phyloP scores from a whole-genome alignment of 2,888 invertebrate species.

The Papilio protenor region DNA sequence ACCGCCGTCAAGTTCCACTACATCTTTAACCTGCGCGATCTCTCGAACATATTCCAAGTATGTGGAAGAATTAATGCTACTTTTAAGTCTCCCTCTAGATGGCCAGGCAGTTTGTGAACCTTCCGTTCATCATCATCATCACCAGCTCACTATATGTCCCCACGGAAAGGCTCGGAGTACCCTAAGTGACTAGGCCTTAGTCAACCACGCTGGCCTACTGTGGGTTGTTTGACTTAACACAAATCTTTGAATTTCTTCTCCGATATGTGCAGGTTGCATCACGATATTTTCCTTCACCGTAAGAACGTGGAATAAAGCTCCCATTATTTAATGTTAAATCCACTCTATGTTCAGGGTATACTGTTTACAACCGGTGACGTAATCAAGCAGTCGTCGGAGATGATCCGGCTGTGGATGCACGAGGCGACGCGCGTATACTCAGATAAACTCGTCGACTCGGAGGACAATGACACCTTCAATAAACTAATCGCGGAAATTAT shows the following conservation, averaged over 20 bases:
- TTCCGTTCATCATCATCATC: too few species aligned
- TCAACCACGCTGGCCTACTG: too few species aligned
- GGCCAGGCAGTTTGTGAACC: too few species aligned
- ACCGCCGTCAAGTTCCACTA: conserved; percentile 98
- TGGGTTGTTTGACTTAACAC: too few species aligned
- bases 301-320: too few species aligned
- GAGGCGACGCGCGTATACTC: conserved; percentile 96
- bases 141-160: too few species aligned
- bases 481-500: conserved; percentile 90
- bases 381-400: conserved; percentile 87
- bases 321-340: too few species aligned
- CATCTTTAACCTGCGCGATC: conserved; percentile 95
- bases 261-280: too few species aligned
- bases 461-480: conserved; percentile 89
- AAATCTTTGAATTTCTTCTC: too few species aligned
- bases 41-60: conserved; percentile 97
- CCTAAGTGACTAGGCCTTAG: too few species aligned
- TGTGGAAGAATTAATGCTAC: conserved; percentile 39
- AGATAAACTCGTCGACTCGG: conserved; percentile 94
- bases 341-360: conserved; percentile 86
- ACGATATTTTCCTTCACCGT: too few species aligned
- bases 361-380: conserved; percentile 92
- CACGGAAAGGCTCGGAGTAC: too few species aligned
- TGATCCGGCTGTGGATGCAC: conserved; percentile 94
- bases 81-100: neutral